Percentiles rank a stretch among this genome's conserved stretches.
Conservation (phyloP, 2,113 vertebrate genomes). For the Cololabis saira region DNA sequence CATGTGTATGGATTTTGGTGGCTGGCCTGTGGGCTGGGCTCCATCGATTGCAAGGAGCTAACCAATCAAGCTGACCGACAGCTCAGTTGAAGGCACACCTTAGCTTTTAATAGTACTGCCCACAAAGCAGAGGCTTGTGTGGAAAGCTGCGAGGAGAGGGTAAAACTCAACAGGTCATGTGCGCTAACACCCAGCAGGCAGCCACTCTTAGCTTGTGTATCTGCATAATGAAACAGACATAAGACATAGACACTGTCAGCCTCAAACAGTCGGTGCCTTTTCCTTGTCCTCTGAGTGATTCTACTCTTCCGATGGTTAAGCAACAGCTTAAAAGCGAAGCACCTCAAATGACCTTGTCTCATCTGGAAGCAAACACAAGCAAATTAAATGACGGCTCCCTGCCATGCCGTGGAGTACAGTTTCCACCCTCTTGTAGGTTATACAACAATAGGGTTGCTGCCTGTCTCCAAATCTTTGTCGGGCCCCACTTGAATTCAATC, state of each 20-base stretch:
- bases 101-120: constrained; percentile 63
- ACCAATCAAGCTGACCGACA: constrained; percentile 76
- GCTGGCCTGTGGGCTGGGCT: constrained; percentile 59
- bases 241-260: too few species aligned
- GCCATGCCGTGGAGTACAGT: constrained; percentile 37
- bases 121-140: constrained; percentile 23
- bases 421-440: constrained; percentile 30
- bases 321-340: constrained; percentile 48
- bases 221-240: constrained; percentile 58
- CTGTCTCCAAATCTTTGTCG: constrained; percentile 36
- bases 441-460: constrained; percentile 7
- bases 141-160: constrained; percentile 40
- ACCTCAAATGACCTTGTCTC: constrained; percentile 78
- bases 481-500: constrained; percentile 19
- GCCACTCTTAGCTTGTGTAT: constrained; percentile 56
- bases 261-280: constrained; percentile 25
- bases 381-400: constrained; percentile 75
- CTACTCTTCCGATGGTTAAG: constrained; percentile 29
- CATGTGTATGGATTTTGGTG: constrained; percentile 68
- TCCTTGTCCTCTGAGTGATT: constrained; percentile 16
- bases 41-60: constrained; percentile 71
- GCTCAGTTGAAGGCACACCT: constrained; percentile 62
- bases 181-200: constrained; percentile 48
- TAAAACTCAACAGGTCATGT: constrained; percentile 35
- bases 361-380: constrained; percentile 73